Evolutionary conservation across 1,140 invertebrate species (phyloP), one percentile per base, ranked within the genome.

Genomic region (Mamestra configurata): DNA sequence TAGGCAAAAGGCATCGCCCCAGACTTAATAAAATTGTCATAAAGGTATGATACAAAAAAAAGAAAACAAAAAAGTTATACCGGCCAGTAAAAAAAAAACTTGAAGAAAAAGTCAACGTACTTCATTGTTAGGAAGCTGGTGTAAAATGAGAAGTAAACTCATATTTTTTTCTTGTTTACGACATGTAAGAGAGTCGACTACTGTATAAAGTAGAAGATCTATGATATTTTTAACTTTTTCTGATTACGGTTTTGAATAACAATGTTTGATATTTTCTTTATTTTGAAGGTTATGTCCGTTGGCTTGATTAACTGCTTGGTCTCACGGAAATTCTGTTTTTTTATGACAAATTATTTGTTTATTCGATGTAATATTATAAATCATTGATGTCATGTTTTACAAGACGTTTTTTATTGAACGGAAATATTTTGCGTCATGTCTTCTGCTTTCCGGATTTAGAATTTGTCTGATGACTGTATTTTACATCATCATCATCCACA

Each of bases 11-110:
- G 91, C 88, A 84, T 79, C 83, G 84, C 73, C 85, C 80, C 51
- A 77, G 82, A 88, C 86, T 91, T 92, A 90, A 93, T 93, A 93
- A 93, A 93, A 90, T 92, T 93, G 89, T 90, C 91, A 89, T 92
- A 92, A 92, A 90, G 84, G 83, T 79, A 85, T 88, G 87, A 93
- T 90, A 90, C 81, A 84, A 87, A 86, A 90, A 88, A 82, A 88
- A 51, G 18, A 53, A 53, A 49, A 49, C 46, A 49, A 20, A 87
- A 86, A 87, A 86, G 51, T 82, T 73, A 77, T 79, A 83, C 83
- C 61, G 79, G 71, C 81, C 82, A 82, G 40, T 83, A 82, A 82
- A 86, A 84, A 80, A 84, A 81, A 31, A 31, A 31, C 27, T 46
- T 24, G 81, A 84, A 80, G 80, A 49, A 76, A 82, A 83, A 88